These are phyloP conservation scores for Tricholauxania praeusta DNA, from an alignment of 2,888 invertebrate genomes.

Conservation along the genomic window DNA sequence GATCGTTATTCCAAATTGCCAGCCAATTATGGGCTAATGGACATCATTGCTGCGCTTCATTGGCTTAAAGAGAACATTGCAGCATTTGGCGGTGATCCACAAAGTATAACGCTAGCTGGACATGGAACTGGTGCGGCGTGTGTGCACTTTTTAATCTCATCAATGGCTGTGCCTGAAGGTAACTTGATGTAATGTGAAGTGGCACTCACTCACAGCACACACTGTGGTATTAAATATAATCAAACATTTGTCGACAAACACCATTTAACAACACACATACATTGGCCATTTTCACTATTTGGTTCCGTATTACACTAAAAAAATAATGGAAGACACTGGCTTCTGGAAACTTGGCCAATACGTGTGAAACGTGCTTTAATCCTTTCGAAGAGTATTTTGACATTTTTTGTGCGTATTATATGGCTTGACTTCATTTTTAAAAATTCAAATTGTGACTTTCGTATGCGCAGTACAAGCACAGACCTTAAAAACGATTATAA, in stretches of 20 bases:
- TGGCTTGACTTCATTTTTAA: too few relatives aligned
- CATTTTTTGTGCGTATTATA: too few relatives aligned
- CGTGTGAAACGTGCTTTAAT: too few relatives aligned
- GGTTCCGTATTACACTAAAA: too few relatives aligned
- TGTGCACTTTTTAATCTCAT: conserved; percentile 94
- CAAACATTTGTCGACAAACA: too few relatives aligned
- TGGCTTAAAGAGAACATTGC: conserved; percentile 97
- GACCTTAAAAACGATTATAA: too few relatives aligned
- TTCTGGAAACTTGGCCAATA: too few relatives aligned
- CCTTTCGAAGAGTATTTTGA: too few relatives aligned
- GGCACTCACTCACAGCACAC: background rate
- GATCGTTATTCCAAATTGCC: conserved; percentile 88
- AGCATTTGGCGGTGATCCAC: conserved; percentile 93
- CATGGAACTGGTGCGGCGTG: conserved; percentile 97
- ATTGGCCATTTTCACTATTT: too few relatives aligned
- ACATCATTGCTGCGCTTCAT: conserved; percentile 94
- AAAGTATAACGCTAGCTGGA: conserved; percentile 92
- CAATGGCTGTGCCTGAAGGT: conserved; percentile 94
- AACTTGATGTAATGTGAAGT: conserved; percentile 56
- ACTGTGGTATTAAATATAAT: background rate
- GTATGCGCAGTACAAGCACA: too few relatives aligned
- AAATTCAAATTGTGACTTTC: too few relatives aligned
- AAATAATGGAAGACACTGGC: too few relatives aligned
- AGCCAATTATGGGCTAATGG: conserved; percentile 98
- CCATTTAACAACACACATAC: background rate